A percentile compares a stretch with the other conserved stretches of the same genome.
phyloP scores from a whole-genome alignment of 1,140 invertebrate genomes.

The Drosophila pseudoananassae region DNA sequence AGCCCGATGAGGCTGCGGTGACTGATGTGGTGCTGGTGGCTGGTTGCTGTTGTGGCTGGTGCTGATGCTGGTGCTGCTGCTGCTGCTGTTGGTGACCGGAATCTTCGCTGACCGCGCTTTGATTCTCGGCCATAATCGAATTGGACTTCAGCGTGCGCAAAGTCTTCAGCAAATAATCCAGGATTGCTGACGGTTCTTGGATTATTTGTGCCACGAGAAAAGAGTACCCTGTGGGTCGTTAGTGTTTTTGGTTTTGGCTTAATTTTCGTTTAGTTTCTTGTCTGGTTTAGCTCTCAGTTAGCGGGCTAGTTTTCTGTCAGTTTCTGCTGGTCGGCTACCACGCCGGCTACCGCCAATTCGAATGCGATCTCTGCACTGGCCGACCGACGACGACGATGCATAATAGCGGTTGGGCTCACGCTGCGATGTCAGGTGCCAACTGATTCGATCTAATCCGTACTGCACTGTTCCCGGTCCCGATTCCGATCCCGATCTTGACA shows the following conservation, averaged over 20 bases:
- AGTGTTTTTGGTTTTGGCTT: conserved; percentile 4
- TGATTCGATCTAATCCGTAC: conserved; percentile 33
- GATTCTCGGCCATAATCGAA: conserved; percentile 84
- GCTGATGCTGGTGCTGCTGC: conserved; percentile 64
- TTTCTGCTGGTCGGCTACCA: conserved; percentile 31
- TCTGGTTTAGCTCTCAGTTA: not conserved
- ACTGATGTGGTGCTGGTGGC: conserved; percentile 24
- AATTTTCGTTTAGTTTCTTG: not conserved
- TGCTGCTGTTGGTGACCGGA: conserved; percentile 79
- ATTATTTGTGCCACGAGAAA: conserved; percentile 57
- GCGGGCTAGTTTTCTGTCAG: conserved; percentile 27
- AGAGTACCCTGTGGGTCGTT: not conserved
- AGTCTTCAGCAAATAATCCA: conserved; percentile 84
- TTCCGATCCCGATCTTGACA: conserved; percentile 9
- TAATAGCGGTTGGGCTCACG: conserved; percentile 51
- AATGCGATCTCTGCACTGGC: conserved; percentile 59
- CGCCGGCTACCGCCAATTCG: conserved; percentile 69
- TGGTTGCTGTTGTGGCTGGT: conserved; percentile 56
- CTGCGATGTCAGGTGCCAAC: conserved; percentile 41
- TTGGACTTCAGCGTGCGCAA: conserved; percentile 82
- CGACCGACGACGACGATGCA: conserved; percentile 70
- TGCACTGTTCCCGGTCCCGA: conserved; percentile 15
- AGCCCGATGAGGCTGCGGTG: conserved; percentile 46
- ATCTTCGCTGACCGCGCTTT: conserved; percentile 83
- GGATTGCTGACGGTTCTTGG: conserved; percentile 68